Conservation (phyloP, 2,797 vertebrate genomes). For the Luscinia luscinia region DNA sequence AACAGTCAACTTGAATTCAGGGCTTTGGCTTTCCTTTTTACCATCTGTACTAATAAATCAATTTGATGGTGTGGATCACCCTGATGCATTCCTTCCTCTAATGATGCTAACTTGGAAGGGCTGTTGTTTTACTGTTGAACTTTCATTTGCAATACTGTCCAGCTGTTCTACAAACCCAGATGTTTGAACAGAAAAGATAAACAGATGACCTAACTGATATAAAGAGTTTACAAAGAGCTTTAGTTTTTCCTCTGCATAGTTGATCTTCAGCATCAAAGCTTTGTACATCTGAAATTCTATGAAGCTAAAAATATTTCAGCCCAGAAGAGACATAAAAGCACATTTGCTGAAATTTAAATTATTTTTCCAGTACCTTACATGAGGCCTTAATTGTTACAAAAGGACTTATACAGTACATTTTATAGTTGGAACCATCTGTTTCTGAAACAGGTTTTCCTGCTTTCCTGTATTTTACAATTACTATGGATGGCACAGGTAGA, state of each 20-base stretch:
- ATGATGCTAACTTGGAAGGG: constrained; percentile 22
- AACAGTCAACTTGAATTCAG: constrained; percentile 46
- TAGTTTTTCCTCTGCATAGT: neutral
- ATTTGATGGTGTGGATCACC: constrained; percentile 53
- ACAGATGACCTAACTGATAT: constrained; percentile 63
- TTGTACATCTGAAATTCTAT: constrained; percentile 11
- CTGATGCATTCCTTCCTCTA: constrained; percentile 25
- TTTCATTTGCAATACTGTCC: constrained; percentile 53
- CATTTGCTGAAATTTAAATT: neutral
- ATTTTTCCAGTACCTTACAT: neutral
- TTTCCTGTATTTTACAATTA: neutral
- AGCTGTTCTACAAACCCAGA: constrained; percentile 57
- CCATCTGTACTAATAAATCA: constrained; percentile 71
- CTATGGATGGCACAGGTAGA: neutral
- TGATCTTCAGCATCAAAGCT: constrained; percentile 38
- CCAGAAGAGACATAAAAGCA: neutral
- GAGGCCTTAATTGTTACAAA: neutral
- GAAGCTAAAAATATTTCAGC: constrained; percentile 1
- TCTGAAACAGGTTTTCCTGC: neutral
- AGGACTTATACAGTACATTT: neutral
- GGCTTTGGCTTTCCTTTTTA: constrained; percentile 40
- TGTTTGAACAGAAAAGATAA: constrained; percentile 64
- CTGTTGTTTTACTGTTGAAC: constrained; percentile 44
- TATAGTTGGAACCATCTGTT: neutral
- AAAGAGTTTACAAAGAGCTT: constrained; percentile 41